A percentile compares a stretch with the other conserved stretches of the same genome.
These are phyloP conservation scores for Pandemis heparana DNA, from an alignment of 2,888 invertebrate species.

Conservation along the genomic window DNA sequence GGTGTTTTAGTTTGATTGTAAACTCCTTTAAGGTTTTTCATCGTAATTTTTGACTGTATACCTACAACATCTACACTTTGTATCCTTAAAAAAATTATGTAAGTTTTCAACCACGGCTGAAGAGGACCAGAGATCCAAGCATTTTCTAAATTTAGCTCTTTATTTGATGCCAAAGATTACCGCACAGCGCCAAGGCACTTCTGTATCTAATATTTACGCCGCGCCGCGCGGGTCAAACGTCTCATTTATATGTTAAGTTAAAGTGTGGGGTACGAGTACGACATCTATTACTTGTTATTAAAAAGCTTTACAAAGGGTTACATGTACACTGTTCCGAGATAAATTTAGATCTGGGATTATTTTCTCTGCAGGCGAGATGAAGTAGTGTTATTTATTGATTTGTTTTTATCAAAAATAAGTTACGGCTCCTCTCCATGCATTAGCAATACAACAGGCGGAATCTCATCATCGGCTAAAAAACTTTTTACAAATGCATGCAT, in stretches of 20 bases:
- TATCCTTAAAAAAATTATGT: neutral
- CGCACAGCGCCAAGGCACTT: constrained; percentile 10
- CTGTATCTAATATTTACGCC: constrained; percentile 27
- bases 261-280: constrained; percentile 5
- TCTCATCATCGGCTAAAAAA: no score
- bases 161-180: constrained; percentile 31
- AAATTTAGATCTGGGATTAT: neutral
- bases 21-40: no score
- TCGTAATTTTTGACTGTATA: no score
- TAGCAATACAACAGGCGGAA: no score
- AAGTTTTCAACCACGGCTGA: neutral
- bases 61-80: no score
- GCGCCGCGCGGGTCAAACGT: constrained; percentile 17
- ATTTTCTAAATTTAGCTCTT: constrained; percentile 25
- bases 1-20: no score
- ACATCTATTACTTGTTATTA: constrained; percentile 32
- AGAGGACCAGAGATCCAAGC: neutral
- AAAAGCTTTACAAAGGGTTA: constrained; percentile 16
- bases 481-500: no score
- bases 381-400: no score
- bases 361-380: no score
- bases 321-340: neutral
- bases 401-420: no score
- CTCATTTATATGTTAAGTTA: constrained; percentile 37
- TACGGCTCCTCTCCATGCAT: no score